These are phyloP conservation scores for Hylaeus volcanicus DNA, from an alignment of 1,140 invertebrate genomes.

Conservation along the genomic window DNA sequence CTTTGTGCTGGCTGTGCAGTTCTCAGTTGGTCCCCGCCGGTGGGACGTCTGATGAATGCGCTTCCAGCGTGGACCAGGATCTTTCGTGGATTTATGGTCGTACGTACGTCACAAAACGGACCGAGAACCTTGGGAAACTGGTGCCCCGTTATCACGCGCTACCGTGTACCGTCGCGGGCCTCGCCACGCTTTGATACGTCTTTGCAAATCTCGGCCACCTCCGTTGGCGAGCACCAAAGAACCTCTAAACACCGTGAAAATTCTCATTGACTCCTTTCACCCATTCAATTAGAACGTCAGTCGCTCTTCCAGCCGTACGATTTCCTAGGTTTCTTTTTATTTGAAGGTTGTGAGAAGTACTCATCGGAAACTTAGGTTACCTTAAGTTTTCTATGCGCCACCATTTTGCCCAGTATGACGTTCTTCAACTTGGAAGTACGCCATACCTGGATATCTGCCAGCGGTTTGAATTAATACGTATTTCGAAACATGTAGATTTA, in stretches of 20 bases:
- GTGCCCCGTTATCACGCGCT: conserved; percentile 33
- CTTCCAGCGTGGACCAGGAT: conserved; percentile 19
- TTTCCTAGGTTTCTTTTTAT: too few species aligned
- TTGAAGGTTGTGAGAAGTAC: too few species aligned
- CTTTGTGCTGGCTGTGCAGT: conserved; percentile 54
- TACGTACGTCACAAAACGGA: conserved; percentile 22
- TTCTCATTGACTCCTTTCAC: conserved; percentile 18
- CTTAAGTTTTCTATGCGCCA: too few species aligned
- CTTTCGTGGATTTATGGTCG: conserved; percentile 51
- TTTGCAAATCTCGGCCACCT: conserved; percentile 14
- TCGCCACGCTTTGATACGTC: conserved; percentile 41
- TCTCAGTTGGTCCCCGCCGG: neutral
- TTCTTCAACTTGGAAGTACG: too few species aligned
- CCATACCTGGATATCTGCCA: too few species aligned
- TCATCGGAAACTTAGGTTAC: too few species aligned
- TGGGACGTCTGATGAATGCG: conserved; percentile 17
- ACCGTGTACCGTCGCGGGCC: conserved; percentile 20
- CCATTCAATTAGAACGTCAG: too few species aligned
- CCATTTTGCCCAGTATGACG: too few species aligned
- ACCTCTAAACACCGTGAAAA: conserved; percentile 35
- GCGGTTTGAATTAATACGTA: too few species aligned
- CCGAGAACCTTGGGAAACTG: conserved; percentile 11
- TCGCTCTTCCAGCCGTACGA: too few species aligned
- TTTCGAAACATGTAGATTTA: too few species aligned
- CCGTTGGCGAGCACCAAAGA: neutral